Evolutionary conservation across 2,888 invertebrate genomes (phyloP), one percentile per base, ranked within the genome.

Genomic region (Cordilura impudica): DNA sequence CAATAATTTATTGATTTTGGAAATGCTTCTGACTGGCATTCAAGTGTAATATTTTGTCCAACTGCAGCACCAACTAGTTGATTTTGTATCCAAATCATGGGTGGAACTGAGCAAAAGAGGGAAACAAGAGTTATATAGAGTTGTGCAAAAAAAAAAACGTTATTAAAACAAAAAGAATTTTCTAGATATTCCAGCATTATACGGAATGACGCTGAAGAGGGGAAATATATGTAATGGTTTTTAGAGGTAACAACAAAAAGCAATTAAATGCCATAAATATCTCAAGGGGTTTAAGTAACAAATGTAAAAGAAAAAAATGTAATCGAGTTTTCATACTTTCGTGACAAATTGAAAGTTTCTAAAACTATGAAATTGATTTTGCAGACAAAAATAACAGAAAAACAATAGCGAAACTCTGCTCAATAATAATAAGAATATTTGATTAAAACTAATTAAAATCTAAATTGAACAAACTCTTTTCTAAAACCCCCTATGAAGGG

Each of bases 1-100:
- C 94, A 94, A 86, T 94, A 94, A 90, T 93, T 94, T 86, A 94
- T 93, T 78, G 94, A 93, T 87, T 93, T 93, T 14, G 94, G 94
- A 88, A 91, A 93, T 26, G 94, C 94, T 88, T 94, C 94, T 58
- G 94, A 93, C 86, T 92, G 91, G 86, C 94, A 94, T 86, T 94
- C 94, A 82, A 94, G 88, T n/a, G 92, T 92, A 84, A 94, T 92
- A 85, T 92, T 91, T 84, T 94, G 93, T 35, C 93, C 93, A 82
- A 92, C 91, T 81, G 92, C 92, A 16, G 93, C 94, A 16, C 94
- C 94, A 12, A 94, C 93, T 86, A 94, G 91, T 89, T 94, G 94
- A 90, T 94, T 93, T 85, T 93, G 93, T 83, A 94, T 93, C 92
- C 92, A 93, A 83, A 94, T 93, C 93, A 94, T 93, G 70, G 94